Base-by-base conservation (phyloP, 2,888 invertebrate species). In the Ochlodes sylvanus region DNA sequence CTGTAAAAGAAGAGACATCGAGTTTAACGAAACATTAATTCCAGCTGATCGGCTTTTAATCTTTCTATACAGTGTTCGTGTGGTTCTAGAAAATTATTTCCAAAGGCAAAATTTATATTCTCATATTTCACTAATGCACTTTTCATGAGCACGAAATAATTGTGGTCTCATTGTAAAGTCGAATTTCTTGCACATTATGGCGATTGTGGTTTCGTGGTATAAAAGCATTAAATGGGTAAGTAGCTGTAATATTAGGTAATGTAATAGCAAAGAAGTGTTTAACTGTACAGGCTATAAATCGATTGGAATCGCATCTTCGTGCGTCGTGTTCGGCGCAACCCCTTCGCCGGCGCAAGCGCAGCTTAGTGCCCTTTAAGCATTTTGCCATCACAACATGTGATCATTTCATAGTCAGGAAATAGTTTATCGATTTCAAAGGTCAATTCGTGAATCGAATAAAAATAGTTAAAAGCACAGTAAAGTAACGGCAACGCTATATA, bases 1-100 rank as follows among this genome's bases (percentile, higher is more conserved):
- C 97, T 96, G 94, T 68, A 93, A 94, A 81, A 71, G 75, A 72
- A 71, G 63, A 57, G 12, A 63, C 66, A 32, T 42, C 41, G 15
- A 34, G 5, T 55, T 12, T 19, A 50, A 17, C 50, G 9, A 19
- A 50, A 50, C 19, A 50, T 50, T 50, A 50, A 19, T 19, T 50
- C 10, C 50, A 50, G 21, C 12, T 52, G 27, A 52, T 52, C 14
- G 52, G 12, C 21, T 52, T 27, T 50, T 19, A 12, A 27, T 17
- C n/a, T 52, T 19, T 52, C 10, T 27, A 52, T 27, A 15, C 12
- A 19, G 19, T 50, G 19, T 9, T 15, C 19, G 14, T 42, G 10
- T 2, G 54, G n/a, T 21, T 19, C 14, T 57, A 5, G 14, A 42
- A 61, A 34, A 61, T 50, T 34, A 38, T 50, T 65, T 17, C n/a